Evolutionary conservation across 2,888 invertebrate species (phyloP).

Genomic region (Melipona beecheii): DNA sequence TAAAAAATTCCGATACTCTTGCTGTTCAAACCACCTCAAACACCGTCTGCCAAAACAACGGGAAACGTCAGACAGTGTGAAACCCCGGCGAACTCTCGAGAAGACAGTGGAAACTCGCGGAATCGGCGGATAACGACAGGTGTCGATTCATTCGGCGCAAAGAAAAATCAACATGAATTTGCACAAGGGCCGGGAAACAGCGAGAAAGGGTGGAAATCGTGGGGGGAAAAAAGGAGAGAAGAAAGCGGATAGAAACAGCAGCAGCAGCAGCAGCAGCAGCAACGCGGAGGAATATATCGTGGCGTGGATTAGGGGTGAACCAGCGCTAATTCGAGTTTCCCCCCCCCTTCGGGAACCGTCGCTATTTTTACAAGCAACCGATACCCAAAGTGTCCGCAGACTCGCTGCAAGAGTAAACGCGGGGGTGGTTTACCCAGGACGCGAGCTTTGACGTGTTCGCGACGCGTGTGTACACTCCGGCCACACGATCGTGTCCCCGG

Average conservation of each 20-base stretch:
- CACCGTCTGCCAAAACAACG: not conserved
- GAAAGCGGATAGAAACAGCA: conserved; percentile 21
- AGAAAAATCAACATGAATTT: conserved; percentile 63
- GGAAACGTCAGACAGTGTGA: conserved; percentile 1
- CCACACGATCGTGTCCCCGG: conserved; percentile 2
- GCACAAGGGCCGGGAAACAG: conserved; percentile 53
- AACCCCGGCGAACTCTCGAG: not conserved
- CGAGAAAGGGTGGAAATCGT: conserved; percentile 50
- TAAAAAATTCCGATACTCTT: not conserved
- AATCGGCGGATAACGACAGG: conserved; percentile 42
- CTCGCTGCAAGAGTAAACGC: conserved; percentile 32
- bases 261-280: conserved; percentile 45
- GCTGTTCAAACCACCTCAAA: not conserved
- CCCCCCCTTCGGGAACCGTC: conserved; percentile 72
- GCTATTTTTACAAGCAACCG: conserved; percentile 81
- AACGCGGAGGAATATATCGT: conserved; percentile 56
- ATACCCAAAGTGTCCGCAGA: conserved; percentile 65
- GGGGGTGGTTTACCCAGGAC: conserved; percentile 41
- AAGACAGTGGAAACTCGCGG: conserved; percentile 43
- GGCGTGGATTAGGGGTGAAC: conserved; percentile 68
- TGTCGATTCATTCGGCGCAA: conserved; percentile 47
- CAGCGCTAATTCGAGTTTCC: conserved; percentile 78
- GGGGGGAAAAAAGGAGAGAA: conserved; percentile 14
- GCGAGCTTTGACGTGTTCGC: conserved; percentile 45
- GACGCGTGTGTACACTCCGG: conserved; percentile 27